Conservation (phyloP, 2,888 invertebrate genomes). For the Rhaphigaster nebulosa region DNA sequence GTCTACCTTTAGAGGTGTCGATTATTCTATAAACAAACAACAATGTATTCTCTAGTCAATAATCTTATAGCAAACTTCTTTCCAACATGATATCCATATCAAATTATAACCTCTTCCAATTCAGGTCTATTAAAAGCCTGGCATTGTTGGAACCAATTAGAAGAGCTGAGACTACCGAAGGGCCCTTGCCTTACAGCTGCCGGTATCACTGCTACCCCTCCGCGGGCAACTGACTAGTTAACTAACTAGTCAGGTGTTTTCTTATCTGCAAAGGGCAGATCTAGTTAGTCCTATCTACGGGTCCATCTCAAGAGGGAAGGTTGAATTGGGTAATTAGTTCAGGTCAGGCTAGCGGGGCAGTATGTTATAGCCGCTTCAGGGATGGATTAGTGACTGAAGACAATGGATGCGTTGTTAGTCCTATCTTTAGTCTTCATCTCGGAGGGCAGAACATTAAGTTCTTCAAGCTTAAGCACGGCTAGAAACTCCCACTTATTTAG, state of each 20-base stretch:
- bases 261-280: conserved; percentile 19
- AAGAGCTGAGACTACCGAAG: neutral
- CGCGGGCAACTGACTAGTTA: no score
- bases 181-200: neutral
- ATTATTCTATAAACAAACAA: no score
- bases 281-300: neutral
- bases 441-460: neutral
- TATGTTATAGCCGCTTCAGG: neutral
- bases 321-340: conserved; percentile 20
- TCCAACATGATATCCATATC: neutral
- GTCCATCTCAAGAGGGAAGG: neutral
- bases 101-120: neutral
- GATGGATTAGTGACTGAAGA: conserved; percentile 19
- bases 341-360: neutral
- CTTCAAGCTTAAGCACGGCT: neutral
- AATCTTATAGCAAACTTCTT: no score
- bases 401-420: conserved; percentile 17
- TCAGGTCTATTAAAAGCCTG: neutral
- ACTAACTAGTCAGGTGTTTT: conserved; percentile 23
- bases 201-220: neutral
- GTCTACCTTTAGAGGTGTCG: no score
- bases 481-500: no score
- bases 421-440: neutral
- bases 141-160: neutral
- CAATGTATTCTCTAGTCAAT: no score